Evolutionary conservation across 2,113 vertebrate genomes (phyloP), one percentile per base, ranked within the genome.

Genomic region (Tautogolabrus adspersus): DNA sequence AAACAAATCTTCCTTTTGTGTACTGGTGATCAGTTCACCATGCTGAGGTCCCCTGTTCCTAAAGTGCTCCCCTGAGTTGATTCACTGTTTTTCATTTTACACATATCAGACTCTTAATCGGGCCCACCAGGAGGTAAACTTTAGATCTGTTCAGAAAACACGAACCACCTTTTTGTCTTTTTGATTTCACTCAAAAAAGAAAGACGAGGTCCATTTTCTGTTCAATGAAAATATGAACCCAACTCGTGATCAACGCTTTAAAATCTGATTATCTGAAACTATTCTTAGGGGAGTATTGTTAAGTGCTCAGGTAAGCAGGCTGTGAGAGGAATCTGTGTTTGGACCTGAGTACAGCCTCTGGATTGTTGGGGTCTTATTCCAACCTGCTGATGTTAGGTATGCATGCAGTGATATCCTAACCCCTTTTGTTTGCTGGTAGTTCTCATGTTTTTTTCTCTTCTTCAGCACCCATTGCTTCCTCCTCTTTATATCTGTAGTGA

Each of bases 351-450:
- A 79, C 69, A 88, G 84, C 58, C 77, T 87, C 77, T 76, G 60
- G 66, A 88, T 79, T 87, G 77, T 79, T 47, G 78, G 81, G 89
- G 64, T 89, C 79, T 90, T 76, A 82, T 86, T 89, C 79, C 85
- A 89, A 79, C 84, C 80, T 83, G 66, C 82, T 89, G 87, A 87
- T 90, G 83, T 89, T 89, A 90, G 94, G 87, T 88, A 84, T 95
- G 95, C 95, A 95, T 95, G 95, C 94, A 93, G 93, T 95, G 93
- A 94, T 91, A 92, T 92, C 95, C 94, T 97, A 96, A 98, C 94
- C 92, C 88, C 74, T 75, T 86, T 80, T 90, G 86, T 93, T 94
- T 95, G 95, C 96, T 96, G 94, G 94, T 95, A 96, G 88, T 93
- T 89, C 88, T 91, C 81, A 81, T 89, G 84, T 75, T 75, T 85